Base-by-base conservation (phyloP, 1,140 invertebrate species). In the Sitobion miscanthi region DNA sequence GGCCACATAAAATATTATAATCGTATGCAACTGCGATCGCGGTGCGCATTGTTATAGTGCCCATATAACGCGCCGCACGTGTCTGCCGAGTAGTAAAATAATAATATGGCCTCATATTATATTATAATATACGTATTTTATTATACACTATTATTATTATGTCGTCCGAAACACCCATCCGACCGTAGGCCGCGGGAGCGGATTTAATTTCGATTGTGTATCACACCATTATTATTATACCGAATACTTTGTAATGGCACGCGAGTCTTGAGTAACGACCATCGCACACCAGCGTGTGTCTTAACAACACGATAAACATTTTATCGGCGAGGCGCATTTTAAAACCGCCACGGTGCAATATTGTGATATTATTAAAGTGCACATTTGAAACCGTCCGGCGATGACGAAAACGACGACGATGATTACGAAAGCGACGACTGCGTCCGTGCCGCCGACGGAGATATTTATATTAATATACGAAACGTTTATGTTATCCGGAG, bases 191-290 rank as follows among this genome's bases (percentile, higher is more conserved):
- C 42, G 14, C 42, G 23, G 25, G 52, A 77, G 45, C 14, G 57
- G 49, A 35, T 90, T 90, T 47, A 77, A 91, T 77, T 77, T 77
- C 62, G 62, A n/a, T 77, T 77, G 62, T 35, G 62, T 77, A n/a
- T n/a, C 62, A 17, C n/a, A n/a, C 5, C n/a, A 77, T n/a, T n/a
- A 77, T n/a, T 77, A 20, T 62, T 30, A 30, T 49, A n/a, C 42
- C 62, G 38, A 52, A 52, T 30, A 90, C 69, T 91, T 91, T 47
- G 42, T 85, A 45, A 54, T 11, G 30, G 21, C 54, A 91, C n/a
- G 25, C 57, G 21, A n/a, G 62, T 77, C n/a, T 23, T 57, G 49
- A 54, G 38, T 77, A 77, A 77, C 62, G 62, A 77, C 62, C 14
- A 17, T 77, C 57, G 23, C 2, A 47, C 62, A 23, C 62, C 62